These are phyloP conservation scores for Myanophis thanlyinensis DNA, from an alignment of 2,113 vertebrate genomes.

Conservation along the genomic window DNA sequence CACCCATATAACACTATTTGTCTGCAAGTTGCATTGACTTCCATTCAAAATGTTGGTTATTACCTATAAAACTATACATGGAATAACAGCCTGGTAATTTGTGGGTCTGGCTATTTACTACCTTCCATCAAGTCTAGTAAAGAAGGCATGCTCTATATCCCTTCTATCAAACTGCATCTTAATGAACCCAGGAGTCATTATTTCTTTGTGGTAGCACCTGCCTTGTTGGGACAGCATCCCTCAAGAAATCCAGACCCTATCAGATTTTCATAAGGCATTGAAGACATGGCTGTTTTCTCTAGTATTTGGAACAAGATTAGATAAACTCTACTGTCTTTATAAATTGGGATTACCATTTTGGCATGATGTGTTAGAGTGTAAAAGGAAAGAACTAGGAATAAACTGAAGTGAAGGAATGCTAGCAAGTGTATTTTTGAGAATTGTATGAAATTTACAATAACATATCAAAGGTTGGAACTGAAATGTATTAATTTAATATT, in stretches of 20 bases:
- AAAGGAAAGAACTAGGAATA: neutral
- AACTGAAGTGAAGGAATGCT: neutral
- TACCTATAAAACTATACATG: neutral
- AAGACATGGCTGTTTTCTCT: neutral
- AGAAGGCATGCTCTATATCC: neutral
- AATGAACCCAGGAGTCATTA: neutral
- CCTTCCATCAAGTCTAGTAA: neutral
- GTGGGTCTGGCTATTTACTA: neutral
- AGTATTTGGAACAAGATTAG: neutral
- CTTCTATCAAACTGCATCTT: neutral
- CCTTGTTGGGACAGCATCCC: neutral
- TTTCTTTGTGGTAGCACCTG: neutral
- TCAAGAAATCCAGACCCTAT: neutral
- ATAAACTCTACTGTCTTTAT: neutral
- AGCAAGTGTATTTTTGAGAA: neutral
- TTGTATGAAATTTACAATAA: neutral
- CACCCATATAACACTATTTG: neutral
- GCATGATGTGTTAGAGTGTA: neutral
- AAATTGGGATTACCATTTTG: neutral
- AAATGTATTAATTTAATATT: neutral
- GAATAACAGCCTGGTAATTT: neutral
- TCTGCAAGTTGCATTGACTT: neutral
- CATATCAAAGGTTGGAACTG: neutral
- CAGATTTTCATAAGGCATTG: neutral
- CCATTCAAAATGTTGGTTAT: neutral